Conservation (phyloP, 2,888 invertebrate species). For the Lucinisca nassula region DNA sequence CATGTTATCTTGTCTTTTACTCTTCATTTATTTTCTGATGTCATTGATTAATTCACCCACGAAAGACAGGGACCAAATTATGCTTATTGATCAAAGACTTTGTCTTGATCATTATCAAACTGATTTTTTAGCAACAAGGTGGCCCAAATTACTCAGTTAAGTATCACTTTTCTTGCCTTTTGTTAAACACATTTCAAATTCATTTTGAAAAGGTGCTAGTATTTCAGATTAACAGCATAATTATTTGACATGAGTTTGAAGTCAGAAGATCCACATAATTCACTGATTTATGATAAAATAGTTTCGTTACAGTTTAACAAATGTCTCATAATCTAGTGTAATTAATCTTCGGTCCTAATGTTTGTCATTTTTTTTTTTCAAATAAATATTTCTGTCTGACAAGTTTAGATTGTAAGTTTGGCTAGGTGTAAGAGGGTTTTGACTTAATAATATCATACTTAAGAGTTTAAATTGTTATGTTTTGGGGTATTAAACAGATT, state of each 20-base stretch:
- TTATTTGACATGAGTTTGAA: slow-evolving; percentile 26
- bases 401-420: not conserved
- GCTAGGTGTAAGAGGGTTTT: not conserved
- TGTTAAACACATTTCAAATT: not conserved
- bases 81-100: not conserved
- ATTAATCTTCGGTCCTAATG: not conserved
- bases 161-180: not conserved
- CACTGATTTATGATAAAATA: slow-evolving; percentile 26
- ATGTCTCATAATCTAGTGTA: not conserved
- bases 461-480: not conserved
- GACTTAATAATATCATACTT: not conserved
- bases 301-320: slow-evolving; percentile 15
- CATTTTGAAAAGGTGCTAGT: not conserved
- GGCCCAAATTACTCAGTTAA: not conserved
- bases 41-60: not conserved
- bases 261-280: slow-evolving; percentile 10
- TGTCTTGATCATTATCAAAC: not conserved
- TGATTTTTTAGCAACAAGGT: not conserved
- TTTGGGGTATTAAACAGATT: no score
- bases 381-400: no score
- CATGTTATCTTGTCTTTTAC: not conserved
- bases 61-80: not conserved
- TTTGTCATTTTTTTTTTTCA: no score
- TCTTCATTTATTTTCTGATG: not conserved
- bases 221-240: slow-evolving; percentile 11